phyloP scores from a whole-genome alignment of 2,113 vertebrate species.

The Hippocampus zosterae region DNA sequence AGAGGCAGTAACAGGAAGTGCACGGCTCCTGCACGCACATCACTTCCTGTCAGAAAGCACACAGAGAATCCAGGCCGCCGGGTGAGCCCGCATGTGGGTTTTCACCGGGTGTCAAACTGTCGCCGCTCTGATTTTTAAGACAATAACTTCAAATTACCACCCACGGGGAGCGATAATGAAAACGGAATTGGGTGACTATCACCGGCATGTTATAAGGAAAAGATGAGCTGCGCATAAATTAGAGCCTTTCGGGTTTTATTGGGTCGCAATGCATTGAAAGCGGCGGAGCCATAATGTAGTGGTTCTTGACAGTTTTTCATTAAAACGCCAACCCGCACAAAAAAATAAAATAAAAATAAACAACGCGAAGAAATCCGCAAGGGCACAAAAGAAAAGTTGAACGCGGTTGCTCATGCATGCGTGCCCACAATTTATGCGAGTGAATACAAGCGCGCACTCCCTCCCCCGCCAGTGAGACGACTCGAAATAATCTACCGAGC shows the following conservation, averaged over 20 bases:
- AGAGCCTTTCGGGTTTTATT: background rate
- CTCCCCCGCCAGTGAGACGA: too few species aligned
- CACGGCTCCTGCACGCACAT: slow-evolving; percentile 95
- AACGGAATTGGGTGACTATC: background rate
- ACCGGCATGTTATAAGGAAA: background rate
- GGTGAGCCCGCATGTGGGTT: background rate
- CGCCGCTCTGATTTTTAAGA: background rate
- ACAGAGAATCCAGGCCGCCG: slow-evolving; percentile 6
- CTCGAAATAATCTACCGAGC: too few species aligned
- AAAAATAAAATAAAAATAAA: too few species aligned
- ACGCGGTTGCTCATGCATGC: too few species aligned
- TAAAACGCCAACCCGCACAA: background rate
- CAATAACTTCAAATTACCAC: background rate
- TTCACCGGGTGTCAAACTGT: background rate
- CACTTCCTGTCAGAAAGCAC: slow-evolving; percentile 78
- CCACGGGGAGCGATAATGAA: slow-evolving; percentile 1
- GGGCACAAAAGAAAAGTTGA: background rate
- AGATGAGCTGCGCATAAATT: background rate
- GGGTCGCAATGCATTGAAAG: background rate
- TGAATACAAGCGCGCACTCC: too few species aligned
- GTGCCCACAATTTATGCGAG: too few species aligned
- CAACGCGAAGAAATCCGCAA: background rate
- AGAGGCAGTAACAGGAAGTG: slow-evolving; percentile 91
- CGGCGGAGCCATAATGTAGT: background rate
- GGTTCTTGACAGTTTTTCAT: background rate